Conservation (phyloP, 1,140 invertebrate genomes). For the Harpegnathos saltator region DNA sequence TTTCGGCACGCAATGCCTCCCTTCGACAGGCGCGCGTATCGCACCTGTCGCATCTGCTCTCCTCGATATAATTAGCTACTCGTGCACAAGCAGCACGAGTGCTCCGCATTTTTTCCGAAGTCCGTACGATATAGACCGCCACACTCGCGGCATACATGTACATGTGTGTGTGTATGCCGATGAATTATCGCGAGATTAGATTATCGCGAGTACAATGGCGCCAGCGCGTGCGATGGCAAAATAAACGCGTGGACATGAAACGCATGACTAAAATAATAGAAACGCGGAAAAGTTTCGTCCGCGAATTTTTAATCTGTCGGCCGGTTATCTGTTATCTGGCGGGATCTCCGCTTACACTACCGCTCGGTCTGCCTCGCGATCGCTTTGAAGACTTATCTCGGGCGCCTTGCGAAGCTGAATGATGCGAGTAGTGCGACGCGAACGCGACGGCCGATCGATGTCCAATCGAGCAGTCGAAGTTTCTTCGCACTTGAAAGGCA, state of each 20-base stretch:
- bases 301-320: conserved; percentile 13
- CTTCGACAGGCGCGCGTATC: conserved; percentile 35
- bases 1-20: not conserved
- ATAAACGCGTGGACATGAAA: conserved; percentile 53
- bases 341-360: not conserved
- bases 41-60: conserved; percentile 4
- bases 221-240: conserved; percentile 68
- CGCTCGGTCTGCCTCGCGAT: not conserved
- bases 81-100: not conserved
- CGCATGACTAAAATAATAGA: conserved; percentile 28
- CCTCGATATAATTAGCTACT: conserved; percentile 36
- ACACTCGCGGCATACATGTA: conserved; percentile 7
- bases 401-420: not conserved
- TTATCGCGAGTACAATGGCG: conserved; percentile 78
- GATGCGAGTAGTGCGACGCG: not conserved
- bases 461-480: not conserved
- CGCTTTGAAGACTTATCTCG: conserved; percentile 7
- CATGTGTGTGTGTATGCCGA: conserved; percentile 31
- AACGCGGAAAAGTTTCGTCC: conserved; percentile 15
- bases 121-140: conserved; percentile 32
- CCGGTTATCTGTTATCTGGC: not conserved
- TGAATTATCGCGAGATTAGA: conserved; percentile 80
- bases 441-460: not conserved
- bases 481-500: not conserved
- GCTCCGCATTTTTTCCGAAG: conserved; percentile 27